phyloP scores from a whole-genome alignment of 2,113 vertebrate genomes.

The Struthio camelus region DNA sequence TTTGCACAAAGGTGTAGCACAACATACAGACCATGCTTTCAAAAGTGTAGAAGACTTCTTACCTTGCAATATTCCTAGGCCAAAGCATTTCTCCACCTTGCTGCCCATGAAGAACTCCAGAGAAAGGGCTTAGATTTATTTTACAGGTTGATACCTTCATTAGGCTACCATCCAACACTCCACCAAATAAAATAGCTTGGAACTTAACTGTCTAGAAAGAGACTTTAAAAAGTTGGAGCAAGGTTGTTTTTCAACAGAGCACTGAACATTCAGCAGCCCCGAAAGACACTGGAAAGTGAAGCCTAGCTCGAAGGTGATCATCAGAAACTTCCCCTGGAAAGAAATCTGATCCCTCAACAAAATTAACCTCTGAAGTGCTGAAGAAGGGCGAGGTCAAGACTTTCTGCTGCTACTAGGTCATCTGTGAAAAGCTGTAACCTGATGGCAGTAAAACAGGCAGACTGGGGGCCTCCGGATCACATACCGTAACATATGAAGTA shows the following conservation, averaged over 20 bases:
- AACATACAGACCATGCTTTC: background rate
- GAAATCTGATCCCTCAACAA: conserved; percentile 79
- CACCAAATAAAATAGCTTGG: conserved; percentile 29
- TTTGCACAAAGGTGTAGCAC: background rate
- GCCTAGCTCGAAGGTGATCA: conserved; percentile 67
- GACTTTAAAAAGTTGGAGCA: background rate
- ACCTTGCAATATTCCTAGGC: conserved; percentile 74
- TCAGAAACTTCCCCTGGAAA: conserved; percentile 71
- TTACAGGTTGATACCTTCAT: conserved; percentile 76
- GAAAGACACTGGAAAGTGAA: conserved; percentile 61
- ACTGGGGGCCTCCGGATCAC: conserved; percentile 18
- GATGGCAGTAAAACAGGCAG: conserved; percentile 33
- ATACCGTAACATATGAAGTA: conserved; percentile 28
- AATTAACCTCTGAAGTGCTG: conserved; percentile 83
- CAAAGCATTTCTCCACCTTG: conserved; percentile 75
- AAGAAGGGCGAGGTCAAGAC: conserved; percentile 65
- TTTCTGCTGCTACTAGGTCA: conserved; percentile 58
- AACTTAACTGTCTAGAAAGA: background rate
- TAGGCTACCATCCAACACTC: conserved; percentile 55
- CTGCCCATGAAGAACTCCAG: conserved; percentile 66
- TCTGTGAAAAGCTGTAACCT: conserved; percentile 60
- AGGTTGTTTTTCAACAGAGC: conserved; percentile 27
- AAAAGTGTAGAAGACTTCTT: conserved; percentile 52
- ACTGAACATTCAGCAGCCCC: conserved; percentile 49
- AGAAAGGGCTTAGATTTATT: conserved; percentile 74